Evolutionary conservation across 2,797 vertebrate species (phyloP).

Genomic region (Lutjanus argentimaculatus): DNA sequence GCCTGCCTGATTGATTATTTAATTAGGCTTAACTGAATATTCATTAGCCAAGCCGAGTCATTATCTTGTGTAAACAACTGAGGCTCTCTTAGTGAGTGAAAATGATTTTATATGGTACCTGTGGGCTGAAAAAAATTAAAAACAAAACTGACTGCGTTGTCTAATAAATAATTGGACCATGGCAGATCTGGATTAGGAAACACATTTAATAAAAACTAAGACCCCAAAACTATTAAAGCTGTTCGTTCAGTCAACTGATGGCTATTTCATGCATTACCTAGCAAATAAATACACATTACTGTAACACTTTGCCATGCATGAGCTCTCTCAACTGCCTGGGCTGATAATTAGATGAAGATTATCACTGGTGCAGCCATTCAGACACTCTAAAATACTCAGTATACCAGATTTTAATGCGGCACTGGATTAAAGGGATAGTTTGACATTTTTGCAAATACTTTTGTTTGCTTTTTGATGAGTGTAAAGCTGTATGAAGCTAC

Average conservation of each 20-base stretch:
- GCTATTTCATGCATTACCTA: constrained; percentile 24
- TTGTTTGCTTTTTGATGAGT: constrained; percentile 3
- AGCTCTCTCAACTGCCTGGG: constrained; percentile 8
- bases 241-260: background rate
- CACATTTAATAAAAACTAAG: constrained; percentile 27
- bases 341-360: constrained; percentile 36
- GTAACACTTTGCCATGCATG: constrained; percentile 26
- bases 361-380: constrained; percentile 12
- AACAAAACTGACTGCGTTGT: constrained; percentile 34
- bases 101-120: constrained; percentile 50
- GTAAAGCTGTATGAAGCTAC: too few species aligned
- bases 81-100: constrained; percentile 41
- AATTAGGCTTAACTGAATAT: constrained; percentile 78
- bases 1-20: constrained; percentile 78
- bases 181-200: constrained; percentile 25
- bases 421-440: background rate
- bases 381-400: background rate
- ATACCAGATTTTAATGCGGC: background rate
- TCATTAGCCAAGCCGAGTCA: constrained; percentile 64
- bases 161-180: constrained; percentile 38
- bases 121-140: background rate
- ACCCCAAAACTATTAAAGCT: constrained; percentile 7
- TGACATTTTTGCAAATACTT: background rate
- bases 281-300: constrained; percentile 33
- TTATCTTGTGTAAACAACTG: constrained; percentile 64